Evolutionary conservation across 2,113 vertebrate genomes (phyloP).

Genomic region (Stegastes partitus): DNA sequence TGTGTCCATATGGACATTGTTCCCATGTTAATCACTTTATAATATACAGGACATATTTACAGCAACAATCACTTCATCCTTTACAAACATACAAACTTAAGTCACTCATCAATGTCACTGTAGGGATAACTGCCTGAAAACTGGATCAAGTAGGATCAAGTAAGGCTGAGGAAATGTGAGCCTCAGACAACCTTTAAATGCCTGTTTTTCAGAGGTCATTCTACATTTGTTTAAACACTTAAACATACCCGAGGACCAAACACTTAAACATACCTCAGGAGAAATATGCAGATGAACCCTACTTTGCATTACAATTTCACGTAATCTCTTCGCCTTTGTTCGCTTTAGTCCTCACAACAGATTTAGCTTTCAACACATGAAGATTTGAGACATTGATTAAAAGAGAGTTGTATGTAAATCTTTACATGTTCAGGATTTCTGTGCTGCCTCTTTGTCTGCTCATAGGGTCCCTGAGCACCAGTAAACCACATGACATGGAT

Average conservation of each 20-base stretch:
- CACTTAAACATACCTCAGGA: neutral
- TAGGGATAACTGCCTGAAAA: neutral
- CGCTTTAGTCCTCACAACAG: neutral
- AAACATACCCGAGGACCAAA: neutral
- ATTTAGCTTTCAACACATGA: neutral
- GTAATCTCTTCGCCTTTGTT: too few relatives aligned
- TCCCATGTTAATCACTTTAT: neutral
- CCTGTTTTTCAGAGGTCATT: neutral
- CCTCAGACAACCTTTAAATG: too few relatives aligned
- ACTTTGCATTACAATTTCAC: neutral
- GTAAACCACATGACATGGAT: constrained; percentile 50
- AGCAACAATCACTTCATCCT: neutral
- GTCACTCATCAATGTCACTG: neutral
- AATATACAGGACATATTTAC: neutral
- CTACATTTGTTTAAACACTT: too few relatives aligned
- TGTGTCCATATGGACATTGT: neutral
- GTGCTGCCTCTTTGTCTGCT: constrained; percentile 3
- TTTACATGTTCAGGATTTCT: neutral
- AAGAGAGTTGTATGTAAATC: neutral
- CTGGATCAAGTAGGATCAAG: neutral
- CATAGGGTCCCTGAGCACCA: constrained; percentile 14
- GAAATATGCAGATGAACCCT: neutral
- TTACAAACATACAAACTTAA: neutral
- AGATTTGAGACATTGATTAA: neutral
- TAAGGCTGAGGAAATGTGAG: neutral